Evolutionary conservation across 1,140 invertebrate genomes (phyloP).

Genomic region (Neodiprion virginianus): DNA sequence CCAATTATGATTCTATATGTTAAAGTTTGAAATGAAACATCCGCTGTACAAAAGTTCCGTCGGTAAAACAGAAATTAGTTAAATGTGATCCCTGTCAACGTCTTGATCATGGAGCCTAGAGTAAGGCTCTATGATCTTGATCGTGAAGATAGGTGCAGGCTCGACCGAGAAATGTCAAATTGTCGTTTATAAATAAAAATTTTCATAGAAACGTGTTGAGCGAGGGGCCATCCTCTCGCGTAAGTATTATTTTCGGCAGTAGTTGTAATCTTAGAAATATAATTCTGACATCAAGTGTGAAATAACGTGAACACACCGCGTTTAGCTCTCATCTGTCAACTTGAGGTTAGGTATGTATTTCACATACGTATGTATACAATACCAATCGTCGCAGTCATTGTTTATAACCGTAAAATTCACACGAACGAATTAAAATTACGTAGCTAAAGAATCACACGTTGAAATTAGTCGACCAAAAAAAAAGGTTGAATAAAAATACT

Average conservation of each 20-base stretch:
- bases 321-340: constrained; percentile 25
- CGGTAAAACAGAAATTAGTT: not conserved
- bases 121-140: not conserved
- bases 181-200: constrained; percentile 32
- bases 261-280: constrained; percentile 4
- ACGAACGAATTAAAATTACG: constrained; percentile 12
- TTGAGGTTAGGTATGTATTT: constrained; percentile 34
- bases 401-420: not conserved
- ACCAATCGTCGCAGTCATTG: not conserved
- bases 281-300: not conserved
- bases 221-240: not conserved
- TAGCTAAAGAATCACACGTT: constrained; percentile 4
- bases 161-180: constrained; percentile 29
- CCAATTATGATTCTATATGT: not conserved
- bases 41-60: not conserved
- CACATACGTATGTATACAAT: constrained; percentile 9
- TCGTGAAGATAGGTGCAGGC: not conserved
- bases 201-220: constrained; percentile 24
- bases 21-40: not conserved
- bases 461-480: not conserved
- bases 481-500: constrained; percentile 1
- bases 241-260: constrained; percentile 11
- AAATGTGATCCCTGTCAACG: not conserved
- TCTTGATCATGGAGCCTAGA: not conserved
- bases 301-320: constrained; percentile 14